phyloP scores from a whole-genome alignment of 2,888 invertebrate species.

The Calliopum simillimum region DNA sequence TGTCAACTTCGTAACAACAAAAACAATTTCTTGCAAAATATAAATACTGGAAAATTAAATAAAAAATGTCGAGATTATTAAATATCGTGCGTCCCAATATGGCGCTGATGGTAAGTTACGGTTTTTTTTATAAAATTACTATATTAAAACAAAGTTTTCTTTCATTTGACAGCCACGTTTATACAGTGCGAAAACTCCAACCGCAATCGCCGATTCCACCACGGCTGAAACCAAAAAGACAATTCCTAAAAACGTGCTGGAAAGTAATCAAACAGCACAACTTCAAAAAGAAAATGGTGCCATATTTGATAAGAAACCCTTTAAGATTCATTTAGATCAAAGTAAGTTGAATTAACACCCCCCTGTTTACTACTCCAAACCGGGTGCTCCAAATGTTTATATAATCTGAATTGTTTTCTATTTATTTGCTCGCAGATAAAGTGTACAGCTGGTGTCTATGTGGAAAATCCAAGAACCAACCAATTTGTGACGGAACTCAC shows the following conservation, averaged over 20 bases:
- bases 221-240: conserved; percentile 57
- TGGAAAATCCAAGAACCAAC: conserved; percentile 91
- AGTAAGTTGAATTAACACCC: conserved; percentile 65
- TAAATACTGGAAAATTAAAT: not conserved
- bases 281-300: conserved; percentile 79
- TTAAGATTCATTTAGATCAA: conserved; percentile 78
- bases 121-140: not conserved
- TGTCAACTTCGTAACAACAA: too few species aligned
- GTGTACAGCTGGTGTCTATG: conserved; percentile 94
- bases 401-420: not conserved
- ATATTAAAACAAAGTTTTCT: not conserved
- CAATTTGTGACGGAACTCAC: conserved; percentile 95
- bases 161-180: conserved; percentile 38
- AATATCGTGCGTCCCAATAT: conserved; percentile 21
- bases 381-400: conserved; percentile 47
- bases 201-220: not conserved
- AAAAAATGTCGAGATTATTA: conserved; percentile 22
- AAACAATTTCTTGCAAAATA: too few species aligned
- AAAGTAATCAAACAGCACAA: conserved; percentile 72
- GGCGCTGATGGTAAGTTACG: conserved; percentile 22
- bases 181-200: conserved; percentile 31
- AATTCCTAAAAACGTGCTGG: conserved; percentile 77
- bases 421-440: conserved; percentile 69
- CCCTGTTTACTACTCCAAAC: conserved; percentile 1
- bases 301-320: conserved; percentile 91